Evolutionary conservation across 1,140 invertebrate genomes (phyloP), one percentile per base, ranked within the genome.

Genomic region (Drosophila jambulina): DNA sequence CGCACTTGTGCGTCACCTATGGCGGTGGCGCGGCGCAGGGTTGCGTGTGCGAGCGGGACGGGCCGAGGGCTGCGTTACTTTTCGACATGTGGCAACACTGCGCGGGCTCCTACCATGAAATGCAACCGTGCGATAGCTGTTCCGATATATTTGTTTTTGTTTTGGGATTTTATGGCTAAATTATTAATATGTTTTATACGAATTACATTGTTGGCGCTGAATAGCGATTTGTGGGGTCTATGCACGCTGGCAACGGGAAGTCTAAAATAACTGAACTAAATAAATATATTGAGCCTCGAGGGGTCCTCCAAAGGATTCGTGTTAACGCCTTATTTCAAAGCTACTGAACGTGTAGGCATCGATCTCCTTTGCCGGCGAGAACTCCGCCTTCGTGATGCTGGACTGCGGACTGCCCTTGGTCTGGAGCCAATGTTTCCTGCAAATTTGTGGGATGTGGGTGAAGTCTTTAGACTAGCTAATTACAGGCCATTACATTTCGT

Each of bases 401-500:
- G 95, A 95, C 32, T 93, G 93, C 5, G 95, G 95, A 82, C 95
- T 96, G 27, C 95, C 95, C 21, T 91, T 93, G 49, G 92, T 93
- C 40, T 80, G 43, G 3, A 87, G 61, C 83, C 83, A 87, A 43
- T 75, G 38, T 46, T 85, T 91, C 88, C 84, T 91, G 75, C 19
- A 82, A 79, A 34, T 64, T 21, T 21, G n/a, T 45, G 19, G 15
- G 25, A 23, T 19, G 29, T 19, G 10, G n/a, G 12, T 34, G 49
- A 64, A 15, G 1, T 25, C 12, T 29, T 29, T 12, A 8, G 3
- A 29, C 51, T 29, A 12, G 2, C 3, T 5, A 0, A 42, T n/a
- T 57, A 1, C 36, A 17, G 21, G 7, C 1, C 34, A 46, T 92
- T 94, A 96, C 96, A 96, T 96, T 92, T 94, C 91, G 53, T 94